Evolutionary conservation across 1,140 invertebrate genomes (phyloP).

Genomic region (Drosophila oshimai): DNA sequence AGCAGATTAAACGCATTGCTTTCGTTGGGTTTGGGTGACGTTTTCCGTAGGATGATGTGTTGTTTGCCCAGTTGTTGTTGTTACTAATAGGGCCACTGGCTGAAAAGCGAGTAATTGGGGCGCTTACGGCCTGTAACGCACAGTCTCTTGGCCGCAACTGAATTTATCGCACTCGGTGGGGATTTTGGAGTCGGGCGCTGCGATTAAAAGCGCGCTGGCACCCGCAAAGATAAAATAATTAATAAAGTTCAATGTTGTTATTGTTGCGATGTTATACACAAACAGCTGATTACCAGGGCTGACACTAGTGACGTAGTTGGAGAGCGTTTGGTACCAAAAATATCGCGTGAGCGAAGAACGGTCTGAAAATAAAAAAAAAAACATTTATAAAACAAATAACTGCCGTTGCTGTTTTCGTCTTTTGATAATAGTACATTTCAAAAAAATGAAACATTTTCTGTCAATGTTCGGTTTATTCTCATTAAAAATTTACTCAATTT

Average conservation of each 20-base stretch:
- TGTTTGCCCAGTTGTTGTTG: slow-evolving; percentile 2
- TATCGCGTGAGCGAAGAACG: neutral
- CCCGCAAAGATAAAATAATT: slow-evolving; percentile 51
- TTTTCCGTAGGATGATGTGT: slow-evolving; percentile 4
- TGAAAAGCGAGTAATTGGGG: neutral
- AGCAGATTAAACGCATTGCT: slow-evolving; percentile 50
- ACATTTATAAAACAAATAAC: too few relatives aligned
- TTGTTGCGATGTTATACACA: slow-evolving; percentile 19
- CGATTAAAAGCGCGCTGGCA: slow-evolving; percentile 7
- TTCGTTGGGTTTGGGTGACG: slow-evolving; percentile 4
- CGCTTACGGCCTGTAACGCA: neutral
- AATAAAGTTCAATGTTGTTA: slow-evolving; percentile 52
- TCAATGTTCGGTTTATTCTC: too few relatives aligned
- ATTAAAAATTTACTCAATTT: too few relatives aligned
- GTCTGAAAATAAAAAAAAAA: too few relatives aligned
- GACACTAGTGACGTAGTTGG: neutral
- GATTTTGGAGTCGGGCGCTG: neutral
- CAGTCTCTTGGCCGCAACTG: neutral
- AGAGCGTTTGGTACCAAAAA: neutral
- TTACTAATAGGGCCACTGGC: slow-evolving; percentile 11
- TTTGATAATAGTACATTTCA: too few relatives aligned
- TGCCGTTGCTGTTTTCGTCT: too few relatives aligned
- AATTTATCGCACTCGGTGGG: slow-evolving; percentile 20
- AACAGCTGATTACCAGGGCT: slow-evolving; percentile 47
- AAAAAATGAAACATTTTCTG: too few relatives aligned